Percentiles rank a stretch among this genome's conserved stretches.
Evolutionary conservation across 2,888 invertebrate genomes (phyloP).

Genomic region (Eutolmus rufibarbis): DNA sequence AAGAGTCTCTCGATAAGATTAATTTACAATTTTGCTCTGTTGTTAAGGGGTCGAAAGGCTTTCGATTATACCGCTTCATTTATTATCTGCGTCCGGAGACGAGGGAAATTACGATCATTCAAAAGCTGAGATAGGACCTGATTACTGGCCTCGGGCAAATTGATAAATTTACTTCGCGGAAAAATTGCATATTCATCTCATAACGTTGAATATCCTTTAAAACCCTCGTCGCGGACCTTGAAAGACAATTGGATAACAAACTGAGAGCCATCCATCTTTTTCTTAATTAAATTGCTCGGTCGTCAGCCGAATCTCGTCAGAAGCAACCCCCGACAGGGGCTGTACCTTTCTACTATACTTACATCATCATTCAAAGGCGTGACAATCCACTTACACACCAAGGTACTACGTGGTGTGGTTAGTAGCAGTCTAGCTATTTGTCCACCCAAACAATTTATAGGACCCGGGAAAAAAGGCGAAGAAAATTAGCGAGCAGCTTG

Average conservation of each 20-base stretch:
- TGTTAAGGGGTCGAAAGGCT: background rate
- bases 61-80: background rate
- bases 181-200: conserved; percentile 21
- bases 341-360: conserved; percentile 13
- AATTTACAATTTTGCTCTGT: background rate
- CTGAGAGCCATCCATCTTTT: conserved; percentile 21
- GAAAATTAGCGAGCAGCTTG: conserved; percentile 5
- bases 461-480: background rate
- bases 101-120: background rate
- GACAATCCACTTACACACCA: conserved; percentile 17
- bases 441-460: conserved; percentile 14
- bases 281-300: conserved; percentile 20
- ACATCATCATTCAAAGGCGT: conserved; percentile 13
- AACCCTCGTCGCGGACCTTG: background rate
- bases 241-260: conserved; percentile 22
- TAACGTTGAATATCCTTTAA: background rate
- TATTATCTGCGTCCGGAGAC: background rate
- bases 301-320: conserved; percentile 12
- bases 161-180: background rate
- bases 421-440: background rate
- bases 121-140: background rate
- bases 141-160: background rate
- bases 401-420: conserved; percentile 17
- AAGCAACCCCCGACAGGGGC: background rate
- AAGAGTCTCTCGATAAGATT: background rate